A percentile compares a stretch with the other conserved stretches of the same genome.
Conservation (phyloP, 2,888 invertebrate genomes). For the Hoplodrina blanda region DNA sequence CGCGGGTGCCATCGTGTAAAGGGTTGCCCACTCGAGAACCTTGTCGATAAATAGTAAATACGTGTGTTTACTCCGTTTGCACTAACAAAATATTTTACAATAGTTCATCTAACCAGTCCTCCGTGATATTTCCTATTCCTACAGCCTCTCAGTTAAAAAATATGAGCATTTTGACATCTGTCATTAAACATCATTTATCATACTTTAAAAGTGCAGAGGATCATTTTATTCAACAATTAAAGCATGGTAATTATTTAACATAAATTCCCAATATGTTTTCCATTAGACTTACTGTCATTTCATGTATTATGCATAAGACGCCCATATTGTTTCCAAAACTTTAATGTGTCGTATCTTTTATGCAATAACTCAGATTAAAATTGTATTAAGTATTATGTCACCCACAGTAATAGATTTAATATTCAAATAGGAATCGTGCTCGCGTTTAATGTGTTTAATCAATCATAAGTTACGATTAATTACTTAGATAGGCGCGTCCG, state of each 20-base stretch:
- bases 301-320: constrained; percentile 84
- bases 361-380: constrained; percentile 88
- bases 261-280: constrained; percentile 83
- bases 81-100: constrained; percentile 81
- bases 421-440: constrained; percentile 89
- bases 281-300: constrained; percentile 77
- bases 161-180: constrained; percentile 34
- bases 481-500: constrained; percentile 86
- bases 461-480: constrained; percentile 90
- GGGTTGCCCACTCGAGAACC: constrained; percentile 86
- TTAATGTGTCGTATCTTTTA: constrained; percentile 82
- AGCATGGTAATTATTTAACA: constrained; percentile 82
- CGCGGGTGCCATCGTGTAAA: constrained; percentile 83
- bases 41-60: constrained; percentile 84
- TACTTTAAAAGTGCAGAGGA: constrained; percentile 54
- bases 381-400: constrained; percentile 89
- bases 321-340: constrained; percentile 87
- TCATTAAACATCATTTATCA: constrained; percentile 52
- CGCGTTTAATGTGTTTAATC: constrained; percentile 89
- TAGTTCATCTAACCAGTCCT: constrained; percentile 68
- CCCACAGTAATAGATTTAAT: constrained; percentile 86
- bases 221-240: constrained; percentile 76
- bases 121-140: constrained; percentile 56
- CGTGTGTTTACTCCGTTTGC: constrained; percentile 81
- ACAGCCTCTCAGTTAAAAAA: constrained; percentile 35